Evolutionary conservation across 2,888 invertebrate genomes (phyloP), one percentile per base, ranked within the genome.

Genomic region (Lottia gigantea): DNA sequence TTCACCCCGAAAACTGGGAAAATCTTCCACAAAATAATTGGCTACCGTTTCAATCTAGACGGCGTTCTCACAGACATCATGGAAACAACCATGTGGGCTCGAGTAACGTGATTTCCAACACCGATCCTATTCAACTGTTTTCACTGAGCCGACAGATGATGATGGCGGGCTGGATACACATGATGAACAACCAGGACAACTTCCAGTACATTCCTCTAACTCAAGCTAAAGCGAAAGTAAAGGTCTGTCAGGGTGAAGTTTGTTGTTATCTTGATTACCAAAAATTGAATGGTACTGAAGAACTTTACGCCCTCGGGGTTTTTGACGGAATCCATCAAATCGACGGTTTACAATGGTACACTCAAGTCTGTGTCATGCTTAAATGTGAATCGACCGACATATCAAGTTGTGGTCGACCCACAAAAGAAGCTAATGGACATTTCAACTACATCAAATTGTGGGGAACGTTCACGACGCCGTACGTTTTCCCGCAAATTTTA

Each of bases 271-370:
- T 80, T 14, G 47, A 70, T 12, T 82, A 80, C 64, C 61, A 71
- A 2, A 68, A 8, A 46, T 61, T n/a, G 12, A 19, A 55, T 31
- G n/a, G n/a, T 4, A 26, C 45, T 49, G 46, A 62, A 4, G 81
- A 78, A 46, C 31, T 71, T 8, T 84, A 77, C 71, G 84, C 79
- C 0, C 74, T 84, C 19, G 84, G 81, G 0, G 82, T 74, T 0
- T 83, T 83, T 69, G 74, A 78, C 64, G 81, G 82, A 2, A 62
- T 79, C 2, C 82, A 81, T 66, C 74, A 73, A 7, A 65, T 71
- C 6, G 74, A 82, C 49, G 82, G 80, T 0, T 23, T 55, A 23
- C 26, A 71, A 12, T 82, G 80, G 66, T 82, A 78, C 71, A 67
- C 80, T 3, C 77, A 82, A 67, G 72, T 79, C 0, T 83, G 83